Evolutionary conservation across 2,888 invertebrate genomes (phyloP), one percentile per base, ranked within the genome.

Genomic region (Macaria liturata): DNA sequence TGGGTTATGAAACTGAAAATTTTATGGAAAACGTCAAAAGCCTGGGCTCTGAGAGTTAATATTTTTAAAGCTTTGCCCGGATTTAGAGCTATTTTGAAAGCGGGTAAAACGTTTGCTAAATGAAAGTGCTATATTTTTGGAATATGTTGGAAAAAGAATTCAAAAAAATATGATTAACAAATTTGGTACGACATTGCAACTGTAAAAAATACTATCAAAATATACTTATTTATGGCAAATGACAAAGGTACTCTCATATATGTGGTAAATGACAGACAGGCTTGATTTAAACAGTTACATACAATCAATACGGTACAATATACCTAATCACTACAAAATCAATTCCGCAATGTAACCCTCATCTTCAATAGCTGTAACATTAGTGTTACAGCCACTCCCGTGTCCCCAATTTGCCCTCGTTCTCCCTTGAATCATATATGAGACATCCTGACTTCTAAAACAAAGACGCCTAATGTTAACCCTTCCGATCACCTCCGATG

Each of bases 371-470:
- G n/a, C 9, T 34, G n/a, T 9, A 9, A 49, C 34, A 54, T 54
- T 44, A 54, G 54, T 54, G 43, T 44, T 9, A 45, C 49, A 49
- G 37, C 42, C 20, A 9, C 44, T 49, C 49, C 45, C 57, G 58
- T 63, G 61, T 61, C 68, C 63, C 70, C 68, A 61, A 71, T 69
- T 66, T 67, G 62, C 63, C 57, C 69, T 67, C 50, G 67, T 63
- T 54, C 59, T 61, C 50, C 52, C 51, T 56, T 85, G 75, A 78
- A 85, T 86, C 75, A 80, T 86, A 82, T 63, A 88, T 80, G 71
- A 61, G 70, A 64, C 68, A 60, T 67, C 64, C 72, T 76, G 82
- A 76, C 78, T 70, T 61, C 66, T 71, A 61, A 68, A 66, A 62
- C 68, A 64, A 75, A 77, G 76, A 79, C 72, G 75, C 69, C 69